Evolutionary conservation across 2,113 vertebrate genomes (phyloP).

Genomic region (Lontra canadensis): DNA sequence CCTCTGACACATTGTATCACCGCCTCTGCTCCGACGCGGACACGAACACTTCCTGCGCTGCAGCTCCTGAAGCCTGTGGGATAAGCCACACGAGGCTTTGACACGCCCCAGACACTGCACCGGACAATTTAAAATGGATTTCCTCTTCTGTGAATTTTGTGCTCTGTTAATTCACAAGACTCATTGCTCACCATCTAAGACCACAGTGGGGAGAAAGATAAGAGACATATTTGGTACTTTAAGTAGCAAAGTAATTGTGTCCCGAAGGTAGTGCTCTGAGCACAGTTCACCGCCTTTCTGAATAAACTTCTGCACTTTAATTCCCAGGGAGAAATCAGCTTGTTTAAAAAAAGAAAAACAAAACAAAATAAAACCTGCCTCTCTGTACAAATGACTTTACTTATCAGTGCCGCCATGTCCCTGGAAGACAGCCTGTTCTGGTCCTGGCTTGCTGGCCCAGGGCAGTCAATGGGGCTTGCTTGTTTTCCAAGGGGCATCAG

Average conservation of each 20-base stretch:
- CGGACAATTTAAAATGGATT: constrained; percentile 64
- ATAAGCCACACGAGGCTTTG: constrained; percentile 59
- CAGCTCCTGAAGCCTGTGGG: constrained; percentile 30
- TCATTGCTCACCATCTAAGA: constrained; percentile 64
- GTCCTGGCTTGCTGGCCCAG: background rate
- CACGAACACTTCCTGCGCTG: background rate
- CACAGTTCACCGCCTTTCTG: constrained; percentile 64
- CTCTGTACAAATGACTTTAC: constrained; percentile 30
- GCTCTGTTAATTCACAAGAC: constrained; percentile 71
- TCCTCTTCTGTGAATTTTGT: constrained; percentile 58
- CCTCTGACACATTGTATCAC: background rate
- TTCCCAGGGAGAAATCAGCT: constrained; percentile 45
- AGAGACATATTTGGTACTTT: constrained; percentile 59
- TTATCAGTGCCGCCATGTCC: constrained; percentile 19
- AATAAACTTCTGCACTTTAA: constrained; percentile 61
- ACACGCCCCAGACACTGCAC: constrained; percentile 27
- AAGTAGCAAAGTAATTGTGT: constrained; percentile 66
- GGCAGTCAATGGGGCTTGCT: background rate
- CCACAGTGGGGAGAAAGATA: constrained; percentile 52
- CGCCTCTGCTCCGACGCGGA: background rate
- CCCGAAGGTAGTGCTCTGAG: constrained; percentile 37
- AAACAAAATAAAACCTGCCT: constrained; percentile 41
- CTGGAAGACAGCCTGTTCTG: background rate
- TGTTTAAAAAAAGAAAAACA: constrained; percentile 25
- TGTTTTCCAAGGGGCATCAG: background rate